Percentiles rank a stretch among this genome's conserved stretches.
phyloP scores from a whole-genome alignment of 1,140 invertebrate genomes.

The Brachionus koreanus region DNA sequence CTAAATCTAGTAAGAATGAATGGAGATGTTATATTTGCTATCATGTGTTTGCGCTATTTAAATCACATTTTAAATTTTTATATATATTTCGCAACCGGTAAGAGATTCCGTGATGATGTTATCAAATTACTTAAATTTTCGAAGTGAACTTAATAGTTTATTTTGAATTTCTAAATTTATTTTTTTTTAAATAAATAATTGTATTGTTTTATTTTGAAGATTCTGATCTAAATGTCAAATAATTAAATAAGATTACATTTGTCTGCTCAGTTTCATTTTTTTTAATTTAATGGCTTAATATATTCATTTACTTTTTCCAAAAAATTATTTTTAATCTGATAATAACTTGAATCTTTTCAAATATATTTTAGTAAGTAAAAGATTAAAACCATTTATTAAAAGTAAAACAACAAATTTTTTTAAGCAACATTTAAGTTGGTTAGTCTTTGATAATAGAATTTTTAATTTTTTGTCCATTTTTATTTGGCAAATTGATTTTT shows the following conservation, averaged over 20 bases:
- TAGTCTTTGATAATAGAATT: too few relatives aligned
- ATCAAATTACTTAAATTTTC: not conserved
- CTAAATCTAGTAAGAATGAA: constrained; percentile 9
- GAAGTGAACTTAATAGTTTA: not conserved
- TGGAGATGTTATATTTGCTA: constrained; percentile 40
- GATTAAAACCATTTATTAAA: too few relatives aligned
- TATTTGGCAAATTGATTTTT: too few relatives aligned
- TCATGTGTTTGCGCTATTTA: constrained; percentile 23
- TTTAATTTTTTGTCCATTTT: too few relatives aligned
- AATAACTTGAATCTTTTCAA: too few relatives aligned
- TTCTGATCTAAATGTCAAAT: too few relatives aligned
- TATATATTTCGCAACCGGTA: constrained; percentile 41
- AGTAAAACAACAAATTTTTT: too few relatives aligned
- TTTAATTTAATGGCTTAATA: too few relatives aligned
- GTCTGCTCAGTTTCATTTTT: not conserved
- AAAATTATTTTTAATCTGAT: too few relatives aligned
- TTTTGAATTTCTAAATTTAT: not conserved
- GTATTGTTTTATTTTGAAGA: not conserved
- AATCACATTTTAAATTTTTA: constrained; percentile 42
- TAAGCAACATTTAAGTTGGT: too few relatives aligned
- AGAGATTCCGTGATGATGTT: constrained; percentile 27
- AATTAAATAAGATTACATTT: not conserved
- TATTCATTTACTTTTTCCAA: too few relatives aligned
- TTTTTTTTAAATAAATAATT: not conserved
- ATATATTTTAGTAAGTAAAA: too few relatives aligned